A percentile compares a stretch with the other conserved stretches of the same genome.
These are phyloP conservation scores for Poeciliopsis turneri DNA, from an alignment of 2,797 vertebrate genomes.

Conservation along the genomic window DNA sequence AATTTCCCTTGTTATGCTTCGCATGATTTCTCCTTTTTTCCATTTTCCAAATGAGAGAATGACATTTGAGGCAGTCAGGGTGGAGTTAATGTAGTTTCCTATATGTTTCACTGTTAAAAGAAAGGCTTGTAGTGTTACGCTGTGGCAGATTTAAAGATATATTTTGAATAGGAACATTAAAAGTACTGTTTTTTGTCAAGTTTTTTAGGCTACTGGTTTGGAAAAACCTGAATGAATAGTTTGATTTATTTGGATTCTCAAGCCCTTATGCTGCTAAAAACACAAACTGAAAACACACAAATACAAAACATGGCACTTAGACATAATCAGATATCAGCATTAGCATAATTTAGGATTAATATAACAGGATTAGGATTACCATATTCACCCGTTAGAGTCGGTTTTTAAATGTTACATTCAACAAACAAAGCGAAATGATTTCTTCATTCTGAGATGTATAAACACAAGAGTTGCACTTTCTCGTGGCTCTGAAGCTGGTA, in stretches of 20 bases:
- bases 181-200: neutral
- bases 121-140: neutral
- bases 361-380: slow-evolving; percentile 72
- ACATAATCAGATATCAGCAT: slow-evolving; percentile 59
- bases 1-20: slow-evolving; percentile 60
- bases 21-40: slow-evolving; percentile 39
- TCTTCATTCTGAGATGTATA: slow-evolving; percentile 9
- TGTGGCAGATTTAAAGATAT: neutral
- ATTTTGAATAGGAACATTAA: neutral
- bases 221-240: neutral
- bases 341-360: slow-evolving; percentile 70
- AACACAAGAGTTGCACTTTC: neutral
- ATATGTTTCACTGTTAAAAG: slow-evolving; percentile 19
- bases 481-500: neutral
- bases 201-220: neutral
- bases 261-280: neutral
- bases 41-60: slow-evolving; percentile 36
- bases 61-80: slow-evolving; percentile 27
- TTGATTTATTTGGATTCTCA: slow-evolving; percentile 2
- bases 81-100: slow-evolving; percentile 48
- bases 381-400: slow-evolving; percentile 46
- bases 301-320: slow-evolving; percentile 6
- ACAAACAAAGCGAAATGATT: slow-evolving; percentile 14
- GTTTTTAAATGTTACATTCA: slow-evolving; percentile 5
- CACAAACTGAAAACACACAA: slow-evolving; percentile 7